Evolutionary conservation across 2,113 vertebrate species (phyloP), one percentile per base, ranked within the genome.

Genomic region (Lepisosteus oculatus): DNA sequence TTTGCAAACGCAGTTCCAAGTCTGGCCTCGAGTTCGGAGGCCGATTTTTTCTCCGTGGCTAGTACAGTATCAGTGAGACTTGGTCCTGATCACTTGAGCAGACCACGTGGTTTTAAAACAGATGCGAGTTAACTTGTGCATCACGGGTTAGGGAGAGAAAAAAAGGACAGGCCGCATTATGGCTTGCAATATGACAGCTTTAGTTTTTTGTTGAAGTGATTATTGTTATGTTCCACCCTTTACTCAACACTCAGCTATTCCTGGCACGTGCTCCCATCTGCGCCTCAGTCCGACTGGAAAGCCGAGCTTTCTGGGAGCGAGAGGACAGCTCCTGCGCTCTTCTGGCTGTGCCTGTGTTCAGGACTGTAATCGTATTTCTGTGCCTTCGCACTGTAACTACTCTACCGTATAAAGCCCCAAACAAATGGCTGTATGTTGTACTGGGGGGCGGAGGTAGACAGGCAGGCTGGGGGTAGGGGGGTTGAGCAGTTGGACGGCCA

Each of bases 401-500:
- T 90, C 93, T 92, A 90, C 90, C 88, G 85, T 93, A 87, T 93
- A 93, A 93, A 92, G 90, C 87, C 89, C 90, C 77, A 89, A 94
- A 93, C 93, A 93, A 93, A 93, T 91, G 91, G 90, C 89, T 88
- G 88, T 89, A 90, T 92, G 92, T 89, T 92, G 92, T 92, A 92
- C 91, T 92, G 90, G 92, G 90, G 59, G 61, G 45, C 61, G 74
- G 71, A 65, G 44, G 67, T 45, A 29, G 54, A 3, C 59, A 68
- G 45, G 70, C 67, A 74, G 74, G 91, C 69, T 74, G 74, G 54
- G 29, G 13, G 68, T 68, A 6, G 13, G 59, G 4, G 17, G 59
- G 17, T 4, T 15, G 88, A 93, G 91, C 92, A 93, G 91, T 93
- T 93, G 92, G 90, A 85, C 86, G 89, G 91, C 91, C 91, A 93